Conservation (phyloP, 2,797 vertebrate species). For the Ciconia nigra region DNA sequence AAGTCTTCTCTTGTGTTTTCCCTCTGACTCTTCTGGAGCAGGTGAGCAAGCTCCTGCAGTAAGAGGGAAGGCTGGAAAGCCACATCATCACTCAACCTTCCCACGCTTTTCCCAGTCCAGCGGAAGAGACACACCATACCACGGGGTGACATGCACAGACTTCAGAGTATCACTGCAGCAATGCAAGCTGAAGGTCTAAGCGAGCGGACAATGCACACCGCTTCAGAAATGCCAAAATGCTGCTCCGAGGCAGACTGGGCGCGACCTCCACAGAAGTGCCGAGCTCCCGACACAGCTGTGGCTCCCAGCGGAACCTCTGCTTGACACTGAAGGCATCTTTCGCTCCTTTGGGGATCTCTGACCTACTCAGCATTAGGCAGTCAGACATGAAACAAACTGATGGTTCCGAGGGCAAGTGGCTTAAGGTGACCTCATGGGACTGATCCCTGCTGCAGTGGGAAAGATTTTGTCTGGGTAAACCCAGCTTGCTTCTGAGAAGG, state of each 20-base stretch:
- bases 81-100: not conserved
- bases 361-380: not conserved
- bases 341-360: not conserved
- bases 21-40: not conserved
- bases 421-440: not conserved
- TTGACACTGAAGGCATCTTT: not conserved
- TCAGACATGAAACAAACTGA: not conserved
- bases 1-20: not conserved
- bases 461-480: not conserved
- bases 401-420: not conserved
- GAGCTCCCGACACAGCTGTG: not conserved
- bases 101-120: not conserved
- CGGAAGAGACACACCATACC: not conserved
- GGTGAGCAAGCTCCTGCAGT: not conserved
- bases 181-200: not conserved
- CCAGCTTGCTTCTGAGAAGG: not conserved
- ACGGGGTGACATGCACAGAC: not conserved
- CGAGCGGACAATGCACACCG: accelerated
- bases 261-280: accelerated
- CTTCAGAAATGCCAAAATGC: not conserved
- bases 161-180: not conserved
- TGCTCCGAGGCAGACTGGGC: not conserved
- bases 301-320: not conserved
- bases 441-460: not conserved
- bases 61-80: not conserved